Evolutionary conservation across 2,888 invertebrate species (phyloP), one percentile per base, ranked within the genome.

Genomic region (Hanleya hanleyi): DNA sequence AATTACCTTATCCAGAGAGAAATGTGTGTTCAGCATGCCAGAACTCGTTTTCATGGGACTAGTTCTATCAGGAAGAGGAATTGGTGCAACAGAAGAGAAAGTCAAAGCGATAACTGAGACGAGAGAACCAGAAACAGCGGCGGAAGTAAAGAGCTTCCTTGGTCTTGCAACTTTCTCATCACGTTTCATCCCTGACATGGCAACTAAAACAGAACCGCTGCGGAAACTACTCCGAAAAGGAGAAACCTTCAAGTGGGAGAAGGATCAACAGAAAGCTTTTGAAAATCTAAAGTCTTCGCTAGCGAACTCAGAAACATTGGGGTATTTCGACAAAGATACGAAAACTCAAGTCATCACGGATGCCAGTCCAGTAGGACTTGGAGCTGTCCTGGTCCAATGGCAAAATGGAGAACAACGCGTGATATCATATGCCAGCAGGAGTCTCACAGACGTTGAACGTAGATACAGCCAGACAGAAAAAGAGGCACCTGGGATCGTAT

Each of bases 101-200:
- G 73, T 71, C 7, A 38, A 51, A 36, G 41, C 73, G 7, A 38
- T 71, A 22, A 37, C 36, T 6, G 29, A 57, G 15, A 35, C 73
- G 29, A 33, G 26, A 18, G 67, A 5, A 49, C 32, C 72, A 35
- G 69, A 71, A 29, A 61, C 18, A 18, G 29, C 37, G 3, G 2
- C 50, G 15, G 50, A 68, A 35, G 37, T 51, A 38, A 22, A 64
- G 3, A 78, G 73, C 38, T 77, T 78, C 36, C 41, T 73, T 26
- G 78, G 77, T 64, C 47, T 76, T 0, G 74, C 77, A 12, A 78
- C 75, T 67, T 81, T 38, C 12, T 67, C 66, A 36, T 57, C 51
- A 0, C n/a, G 72, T 5, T 77, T 71, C 32, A 75, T 81, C 6
- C 75, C 76, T 5, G 29, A 79, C 66, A 35, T 77, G 12, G 73